Percentiles rank a stretch among this genome's conserved stretches.
These are phyloP conservation scores for Rhinopomastus cyanomelas DNA, from an alignment of 2,113 vertebrate species.

Conservation along the genomic window DNA sequence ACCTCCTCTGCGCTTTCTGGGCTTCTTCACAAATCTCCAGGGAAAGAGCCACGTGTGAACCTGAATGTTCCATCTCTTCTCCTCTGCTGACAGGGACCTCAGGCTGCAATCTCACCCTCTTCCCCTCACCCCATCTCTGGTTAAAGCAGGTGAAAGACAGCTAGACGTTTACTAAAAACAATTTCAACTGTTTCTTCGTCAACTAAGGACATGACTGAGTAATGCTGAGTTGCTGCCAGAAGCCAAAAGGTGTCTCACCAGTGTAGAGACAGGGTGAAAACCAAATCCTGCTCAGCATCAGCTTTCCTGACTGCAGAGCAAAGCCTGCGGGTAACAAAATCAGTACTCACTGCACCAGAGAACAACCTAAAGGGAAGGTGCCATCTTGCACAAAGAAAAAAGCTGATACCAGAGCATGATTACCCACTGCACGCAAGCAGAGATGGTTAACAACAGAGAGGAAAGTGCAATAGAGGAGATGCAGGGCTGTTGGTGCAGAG, in stretches of 20 bases:
- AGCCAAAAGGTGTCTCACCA: neutral
- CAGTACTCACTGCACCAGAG: neutral
- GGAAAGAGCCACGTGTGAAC: neutral
- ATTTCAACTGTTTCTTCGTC: neutral
- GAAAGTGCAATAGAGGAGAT: neutral
- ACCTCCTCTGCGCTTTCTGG: neutral
- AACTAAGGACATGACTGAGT: rapidly evolving
- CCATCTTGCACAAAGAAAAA: neutral
- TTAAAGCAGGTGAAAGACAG: neutral
- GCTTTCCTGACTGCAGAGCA: neutral
- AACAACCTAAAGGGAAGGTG: neutral
- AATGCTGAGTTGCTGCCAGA: neutral
- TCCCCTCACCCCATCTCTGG: rapidly evolving
- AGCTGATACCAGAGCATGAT: neutral
- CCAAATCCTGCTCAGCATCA: rapidly evolving
- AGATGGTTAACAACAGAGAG: neutral
- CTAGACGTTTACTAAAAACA: neutral
- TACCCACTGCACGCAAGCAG: neutral
- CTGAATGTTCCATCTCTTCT: rapidly evolving
- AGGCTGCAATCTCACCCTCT: neutral
- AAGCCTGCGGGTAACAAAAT: neutral
- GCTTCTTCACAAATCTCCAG: neutral
- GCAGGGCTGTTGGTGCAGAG: neutral
- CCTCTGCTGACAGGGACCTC: neutral
- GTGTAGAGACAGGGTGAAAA: rapidly evolving